Base-by-base conservation (phyloP, 2,113 vertebrate genomes). In the Hemiscyllium ocellatum region DNA sequence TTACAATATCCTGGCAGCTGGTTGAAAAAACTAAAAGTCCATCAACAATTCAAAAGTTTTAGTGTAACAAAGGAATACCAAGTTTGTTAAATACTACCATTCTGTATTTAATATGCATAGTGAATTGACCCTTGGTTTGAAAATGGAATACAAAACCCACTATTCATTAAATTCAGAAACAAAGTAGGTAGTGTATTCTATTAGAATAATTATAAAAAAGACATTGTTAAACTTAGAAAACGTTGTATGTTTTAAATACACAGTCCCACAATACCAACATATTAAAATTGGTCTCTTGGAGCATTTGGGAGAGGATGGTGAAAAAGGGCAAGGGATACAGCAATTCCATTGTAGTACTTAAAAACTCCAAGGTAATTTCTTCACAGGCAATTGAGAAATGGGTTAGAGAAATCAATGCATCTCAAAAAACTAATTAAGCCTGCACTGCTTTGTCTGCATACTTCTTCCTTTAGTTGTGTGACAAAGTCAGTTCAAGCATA, bases 371-470 rank as follows among this genome's bases (percentile, higher is more conserved):
- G 29, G 29, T 90, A 29, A 90, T 33, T 90, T 90, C 52, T 56
- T 65, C 26, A 90, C 15, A 61, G 17, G 52, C 52, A 65, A 83
- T 37, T 17, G 29, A 61, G 87, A 29, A 90, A n/a, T 87, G 52
- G 52, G 56, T 90, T 29, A 90, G 87, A 90, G 52, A 90, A 61
- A 90, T 90, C 87, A 90, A 90, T 90, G 87, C 26, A 90, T 29
- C 52, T 56, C 61, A 56, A 61, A 90, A 61, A 90, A 90, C 87
- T n/a, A 33, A 90, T 15, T 52, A 65, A 61, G 61, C 33, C 87
- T 61, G 87, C 87, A 90, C 56, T 42, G 42, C 83, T 90, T 65
- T 90, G 87, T 90, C 17, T 65, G 87, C 87, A 65, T 65, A 90
- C 56, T 94, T 94, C 8, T 66, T 47, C 20, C 26, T 69, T 69